Conservation (phyloP, 2,888 invertebrate genomes). For the Pilophorus perplexus region DNA sequence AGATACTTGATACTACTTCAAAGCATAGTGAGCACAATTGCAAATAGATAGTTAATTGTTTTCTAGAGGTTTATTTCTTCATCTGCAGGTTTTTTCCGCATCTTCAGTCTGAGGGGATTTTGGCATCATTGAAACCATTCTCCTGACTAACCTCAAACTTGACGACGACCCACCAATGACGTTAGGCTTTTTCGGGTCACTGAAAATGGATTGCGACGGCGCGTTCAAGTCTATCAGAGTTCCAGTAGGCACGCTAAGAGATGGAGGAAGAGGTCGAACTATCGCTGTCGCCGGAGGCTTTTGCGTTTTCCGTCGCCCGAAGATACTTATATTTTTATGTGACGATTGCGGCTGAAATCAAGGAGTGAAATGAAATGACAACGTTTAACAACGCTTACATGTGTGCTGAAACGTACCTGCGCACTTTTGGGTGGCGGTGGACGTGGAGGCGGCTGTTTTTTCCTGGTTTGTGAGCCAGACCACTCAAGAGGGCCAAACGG, state of each 20-base stretch:
- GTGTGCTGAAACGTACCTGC: too few relatives aligned
- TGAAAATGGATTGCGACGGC: constrained; percentile 66
- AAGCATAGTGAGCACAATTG: too few relatives aligned
- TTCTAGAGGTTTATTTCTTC: too few relatives aligned
- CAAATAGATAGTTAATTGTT: too few relatives aligned
- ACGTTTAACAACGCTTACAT: too few relatives aligned
- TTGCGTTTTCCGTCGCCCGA: constrained; percentile 39
- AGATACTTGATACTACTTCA: too few relatives aligned
- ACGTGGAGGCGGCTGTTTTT: constrained; percentile 69
- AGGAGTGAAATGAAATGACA: neutral
- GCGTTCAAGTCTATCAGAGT: constrained; percentile 69
- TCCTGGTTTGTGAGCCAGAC: neutral
- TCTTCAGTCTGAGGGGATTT: too few relatives aligned
- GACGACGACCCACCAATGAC: constrained; percentile 53
- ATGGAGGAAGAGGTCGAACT: constrained; percentile 44
- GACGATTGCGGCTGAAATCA: neutral
- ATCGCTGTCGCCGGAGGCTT: constrained; percentile 43
- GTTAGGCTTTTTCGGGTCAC: constrained; percentile 10
- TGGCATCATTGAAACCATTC: too few relatives aligned
- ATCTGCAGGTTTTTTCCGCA: too few relatives aligned
- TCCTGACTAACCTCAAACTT: constrained; percentile 72
- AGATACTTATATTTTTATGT: constrained; percentile 37
- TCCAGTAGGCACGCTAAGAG: constrained; percentile 54
- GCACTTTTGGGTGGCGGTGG: constrained; percentile 65
- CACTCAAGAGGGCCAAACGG: constrained; percentile 28